Conservation (phyloP, 1,140 invertebrate species). For the Catajapyx aquilonaris region DNA sequence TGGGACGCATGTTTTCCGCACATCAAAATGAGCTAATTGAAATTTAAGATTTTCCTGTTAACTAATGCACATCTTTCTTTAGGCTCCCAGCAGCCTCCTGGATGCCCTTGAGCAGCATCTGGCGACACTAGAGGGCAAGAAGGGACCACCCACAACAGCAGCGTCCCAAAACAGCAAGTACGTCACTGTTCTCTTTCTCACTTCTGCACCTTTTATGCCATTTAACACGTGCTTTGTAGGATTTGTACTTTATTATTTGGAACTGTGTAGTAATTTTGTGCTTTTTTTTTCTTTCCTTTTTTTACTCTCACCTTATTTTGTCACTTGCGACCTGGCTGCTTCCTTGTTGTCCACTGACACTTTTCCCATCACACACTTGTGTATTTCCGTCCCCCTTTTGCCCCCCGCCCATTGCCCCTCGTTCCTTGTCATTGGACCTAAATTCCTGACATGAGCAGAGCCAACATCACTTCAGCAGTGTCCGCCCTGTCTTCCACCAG, state of each 20-base stretch:
- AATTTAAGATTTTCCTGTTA: conserved; percentile 6
- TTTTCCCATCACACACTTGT: conserved; percentile 14
- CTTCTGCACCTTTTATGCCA: no score
- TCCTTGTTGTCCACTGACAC: no score
- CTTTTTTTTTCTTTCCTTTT: no score
- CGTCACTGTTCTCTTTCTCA: no score
- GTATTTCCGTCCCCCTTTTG: conserved; percentile 6
- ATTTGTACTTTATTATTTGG: no score
- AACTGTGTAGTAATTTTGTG: no score
- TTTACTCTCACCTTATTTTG: no score
- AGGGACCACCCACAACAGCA: conserved; percentile 24
- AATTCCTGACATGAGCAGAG: conserved; percentile 27
- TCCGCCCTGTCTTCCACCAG: conserved; percentile 72
- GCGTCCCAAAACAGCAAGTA: no score
- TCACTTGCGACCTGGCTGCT: no score
- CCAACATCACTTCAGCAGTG: conserved; percentile 72
- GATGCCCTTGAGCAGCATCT: conserved; percentile 96
- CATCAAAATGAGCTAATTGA: not conserved
- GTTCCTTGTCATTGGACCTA: conserved; percentile 1
- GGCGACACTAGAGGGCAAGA: conserved; percentile 76
- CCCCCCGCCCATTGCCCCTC: not conserved
- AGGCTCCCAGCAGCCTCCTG: conserved; percentile 91
- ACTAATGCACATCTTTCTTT: conserved; percentile 10
- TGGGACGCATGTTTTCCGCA: not conserved
- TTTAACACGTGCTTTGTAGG: no score